Evolutionary conservation across 2,113 vertebrate genomes (phyloP), one percentile per base, ranked within the genome.

Genomic region (Gallinago jamesoni): DNA sequence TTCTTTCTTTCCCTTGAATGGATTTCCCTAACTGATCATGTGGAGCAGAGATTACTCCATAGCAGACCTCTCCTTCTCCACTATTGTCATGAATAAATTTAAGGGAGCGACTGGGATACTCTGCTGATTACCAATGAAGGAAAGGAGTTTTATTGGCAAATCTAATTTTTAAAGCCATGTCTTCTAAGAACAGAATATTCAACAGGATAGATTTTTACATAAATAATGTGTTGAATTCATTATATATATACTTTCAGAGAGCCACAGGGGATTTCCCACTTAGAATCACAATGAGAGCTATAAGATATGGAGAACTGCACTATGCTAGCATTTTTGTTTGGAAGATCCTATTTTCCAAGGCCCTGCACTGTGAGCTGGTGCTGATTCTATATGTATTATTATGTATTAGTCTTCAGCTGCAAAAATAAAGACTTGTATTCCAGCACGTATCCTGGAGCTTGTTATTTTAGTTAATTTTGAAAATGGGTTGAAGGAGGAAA

Each of bases 221-320:
- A 97, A 97, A 94, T 92, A 96, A 97, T 82, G 37, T 80, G 76
- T 81, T 92, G 80, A 95, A 97, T 76, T 89, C 90, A 96, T 96
- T 93, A 87, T 41, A 89, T 69, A 66, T 72, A 55, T 63, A 72
- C 68, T 77, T 91, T 83, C 82, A 68, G 64, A 92, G 79, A 84
- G 43, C 87, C 84, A 8, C 27, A 25, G 37, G 94, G 91, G 91
- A 97, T 88, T 96, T 97, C 57, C 18, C 43, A 55, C 89, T 96
- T 91, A 92, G 94, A 98, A 94, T 94, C 66, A 92, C 87, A 96
- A 60, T 84, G 48, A 64, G 67, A 89, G 84, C 30, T 50, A 23
- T n/a, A 63, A 84, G 87, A 82, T 94, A 79, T 24, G 0, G 41
- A 96, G 56, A 95, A 56, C 31, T 47, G 79, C 48, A 18, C 47